Evolutionary conservation across 2,888 invertebrate genomes (phyloP), one percentile per base, ranked within the genome.

Genomic region (Nomada goodeniana): DNA sequence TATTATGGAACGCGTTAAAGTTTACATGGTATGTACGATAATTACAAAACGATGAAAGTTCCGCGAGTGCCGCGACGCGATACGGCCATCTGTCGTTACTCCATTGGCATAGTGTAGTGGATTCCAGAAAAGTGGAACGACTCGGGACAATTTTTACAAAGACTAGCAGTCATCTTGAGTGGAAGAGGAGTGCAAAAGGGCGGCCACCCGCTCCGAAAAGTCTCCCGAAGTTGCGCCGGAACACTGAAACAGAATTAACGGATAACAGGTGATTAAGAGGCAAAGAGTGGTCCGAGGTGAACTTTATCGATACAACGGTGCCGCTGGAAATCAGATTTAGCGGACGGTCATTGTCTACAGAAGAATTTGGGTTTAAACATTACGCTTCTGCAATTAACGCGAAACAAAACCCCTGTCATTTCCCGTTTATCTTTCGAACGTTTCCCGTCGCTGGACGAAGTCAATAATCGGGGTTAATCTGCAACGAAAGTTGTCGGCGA

Each of bases 121-220:
- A 5, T 11, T 13, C 55, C 36, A 23, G 59, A 29, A 59, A 57
- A 50, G 70, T 57, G 18, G 64, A 53, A 60, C 64, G 57, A n/a
- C 42, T 65, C 55, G 61, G 42, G 53, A 63, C 50, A 44, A 72
- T 29, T 77, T 74, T 82, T 82, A 76, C 85, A 77, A 80, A 67
- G 86, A 91, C 90, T 92, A 92, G 92, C 92, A 92, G 82, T 92
- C 92, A 73, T 92, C 92, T 76, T 91, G 92, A 29, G 91, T 90
- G 60, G 92, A 89, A 3, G 92, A 92, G 18, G 91, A 87, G 80
- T 90, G 91, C 76, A 92, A 72, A 20, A 92, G 91, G n/a, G 92
- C 91, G 47, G 92, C 92, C 50, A 92, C 91, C 44, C 92, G 88
- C 29, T 92, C 92, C 29, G 90, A 91, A 69, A 92, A 91, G 53